Conservation (phyloP, 35 echinoderm and acorn worm genomes). For the Apostichopus parvimensis region DNA sequence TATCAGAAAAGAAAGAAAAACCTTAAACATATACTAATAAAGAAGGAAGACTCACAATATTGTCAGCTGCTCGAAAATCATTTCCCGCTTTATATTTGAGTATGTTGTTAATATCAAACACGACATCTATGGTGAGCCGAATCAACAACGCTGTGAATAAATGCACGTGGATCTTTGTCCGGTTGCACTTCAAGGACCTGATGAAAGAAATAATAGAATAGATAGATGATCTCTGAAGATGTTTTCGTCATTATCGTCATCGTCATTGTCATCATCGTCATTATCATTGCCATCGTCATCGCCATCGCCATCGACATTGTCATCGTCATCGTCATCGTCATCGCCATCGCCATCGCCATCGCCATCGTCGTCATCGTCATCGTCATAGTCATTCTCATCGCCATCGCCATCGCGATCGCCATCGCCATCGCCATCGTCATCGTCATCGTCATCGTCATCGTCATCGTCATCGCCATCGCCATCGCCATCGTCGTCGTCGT, state of each 20-base stretch:
- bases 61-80: background rate
- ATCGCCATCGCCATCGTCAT: background rate
- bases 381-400: background rate
- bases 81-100: slow-evolving; percentile 23
- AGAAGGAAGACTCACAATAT: background rate
- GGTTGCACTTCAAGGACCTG: slow-evolving; percentile 79
- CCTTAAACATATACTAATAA: background rate
- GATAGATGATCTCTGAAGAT: background rate
- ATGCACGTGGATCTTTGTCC: slow-evolving; percentile 88
- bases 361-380: background rate
- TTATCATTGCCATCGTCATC: background rate
- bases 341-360: background rate
- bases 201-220: background rate
- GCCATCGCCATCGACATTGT: background rate
- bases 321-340: background rate
- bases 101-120: slow-evolving; percentile 30
- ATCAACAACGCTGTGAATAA: slow-evolving; percentile 73
- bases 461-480: background rate
- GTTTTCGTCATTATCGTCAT: background rate
- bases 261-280: background rate
- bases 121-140: slow-evolving; percentile 69
- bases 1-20: background rate
- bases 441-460: background rate
- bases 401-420: background rate
- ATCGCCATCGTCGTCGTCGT: background rate